Conservation (phyloP, 2,888 invertebrate genomes). For the Andrena dorsata region DNA sequence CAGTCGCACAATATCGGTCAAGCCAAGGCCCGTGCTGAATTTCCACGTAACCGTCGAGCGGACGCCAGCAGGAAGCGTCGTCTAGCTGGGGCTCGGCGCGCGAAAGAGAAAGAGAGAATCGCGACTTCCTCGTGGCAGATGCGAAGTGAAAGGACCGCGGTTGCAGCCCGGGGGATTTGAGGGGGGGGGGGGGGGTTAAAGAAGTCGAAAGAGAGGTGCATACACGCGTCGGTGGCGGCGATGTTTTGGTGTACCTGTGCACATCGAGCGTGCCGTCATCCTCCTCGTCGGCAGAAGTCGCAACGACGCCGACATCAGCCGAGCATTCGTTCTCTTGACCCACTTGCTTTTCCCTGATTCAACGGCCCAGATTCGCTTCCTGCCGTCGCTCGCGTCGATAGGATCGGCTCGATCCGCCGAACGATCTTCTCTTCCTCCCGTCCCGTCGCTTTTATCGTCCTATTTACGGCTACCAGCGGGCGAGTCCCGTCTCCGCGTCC, state of each 20-base stretch:
- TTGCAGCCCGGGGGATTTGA: background rate
- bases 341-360: conserved; percentile 78
- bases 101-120: too few relatives aligned
- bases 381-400: conserved; percentile 63
- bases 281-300: conserved; percentile 47
- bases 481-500: conserved; percentile 3
- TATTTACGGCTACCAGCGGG: conserved; percentile 11
- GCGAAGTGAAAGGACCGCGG: conserved; percentile 51
- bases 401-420: conserved; percentile 67
- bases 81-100: background rate
- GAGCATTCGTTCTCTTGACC: conserved; percentile 78
- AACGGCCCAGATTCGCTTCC: conserved; percentile 81
- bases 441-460: background rate
- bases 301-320: conserved; percentile 60
- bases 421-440: conserved; percentile 7
- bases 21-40: conserved; percentile 58
- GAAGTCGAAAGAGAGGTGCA: conserved; percentile 12
- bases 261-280: conserved; percentile 42
- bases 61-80: conserved; percentile 43
- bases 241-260: conserved; percentile 16
- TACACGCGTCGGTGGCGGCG: background rate
- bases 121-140: conserved; percentile 54
- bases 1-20: too few relatives aligned
- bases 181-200: background rate
- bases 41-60: conserved; percentile 46